These are phyloP conservation scores for Python bivittatus DNA, from an alignment of 2,113 vertebrate genomes.

Conservation along the genomic window DNA sequence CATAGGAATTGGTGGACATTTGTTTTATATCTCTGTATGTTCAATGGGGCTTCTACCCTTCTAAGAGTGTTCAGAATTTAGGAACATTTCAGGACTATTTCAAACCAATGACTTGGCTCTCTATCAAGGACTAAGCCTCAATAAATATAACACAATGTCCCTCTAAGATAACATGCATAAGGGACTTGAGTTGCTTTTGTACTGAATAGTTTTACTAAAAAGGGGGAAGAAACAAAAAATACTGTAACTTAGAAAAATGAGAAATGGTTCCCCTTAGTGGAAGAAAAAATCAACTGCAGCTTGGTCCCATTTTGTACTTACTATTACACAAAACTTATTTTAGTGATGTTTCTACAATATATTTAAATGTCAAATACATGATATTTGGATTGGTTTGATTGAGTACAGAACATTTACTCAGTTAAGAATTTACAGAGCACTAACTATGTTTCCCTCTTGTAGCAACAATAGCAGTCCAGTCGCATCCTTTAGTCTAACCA, in stretches of 20 bases:
- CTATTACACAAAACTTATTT: neutral
- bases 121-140: neutral
- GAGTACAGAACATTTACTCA: neutral
- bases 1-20: neutral
- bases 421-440: neutral
- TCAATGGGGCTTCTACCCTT: neutral
- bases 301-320: neutral
- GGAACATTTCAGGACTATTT: neutral
- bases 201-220: neutral
- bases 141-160: neutral
- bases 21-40: neutral
- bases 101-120: neutral
- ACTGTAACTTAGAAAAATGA: neutral
- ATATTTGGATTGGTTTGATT: neutral
- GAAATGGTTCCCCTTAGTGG: conserved; percentile 29
- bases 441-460: neutral
- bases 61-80: neutral
- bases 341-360: neutral
- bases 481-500: neutral
- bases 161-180: neutral
- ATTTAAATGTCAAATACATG: neutral
- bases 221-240: neutral
- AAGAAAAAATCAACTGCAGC: conserved; percentile 12
- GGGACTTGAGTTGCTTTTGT: neutral
- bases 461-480: neutral